A percentile compares a stretch with the other conserved stretches of the same genome.
Evolutionary conservation across 2,888 invertebrate genomes (phyloP).

Genomic region (Allophyes oxyacanthae): DNA sequence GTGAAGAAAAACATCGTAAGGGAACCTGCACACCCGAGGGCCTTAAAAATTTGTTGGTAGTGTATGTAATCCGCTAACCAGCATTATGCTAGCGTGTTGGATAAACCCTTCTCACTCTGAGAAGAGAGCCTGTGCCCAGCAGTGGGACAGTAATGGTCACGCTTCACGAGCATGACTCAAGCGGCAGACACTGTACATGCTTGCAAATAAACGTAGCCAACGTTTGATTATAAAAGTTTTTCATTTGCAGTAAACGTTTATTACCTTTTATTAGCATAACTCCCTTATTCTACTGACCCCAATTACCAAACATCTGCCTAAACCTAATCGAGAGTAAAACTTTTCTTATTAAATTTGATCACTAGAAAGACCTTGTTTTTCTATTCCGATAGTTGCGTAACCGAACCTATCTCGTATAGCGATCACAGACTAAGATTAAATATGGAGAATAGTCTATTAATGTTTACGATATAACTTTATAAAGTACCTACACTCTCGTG

Average conservation of each 20-base stretch:
- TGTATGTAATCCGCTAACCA: too few relatives aligned
- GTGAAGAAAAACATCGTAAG: too few relatives aligned
- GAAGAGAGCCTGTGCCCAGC: too few relatives aligned
- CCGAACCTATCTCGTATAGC: constrained; percentile 20
- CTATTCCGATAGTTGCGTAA: constrained; percentile 12
- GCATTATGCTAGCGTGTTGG: too few relatives aligned
- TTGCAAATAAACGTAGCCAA: too few relatives aligned
- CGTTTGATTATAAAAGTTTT: background rate
- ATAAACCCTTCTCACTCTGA: too few relatives aligned
- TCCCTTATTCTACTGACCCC: constrained; percentile 1
- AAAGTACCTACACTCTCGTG: constrained; percentile 20
- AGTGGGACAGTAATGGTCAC: too few relatives aligned
- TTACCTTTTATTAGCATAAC: constrained; percentile 5
- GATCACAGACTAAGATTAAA: constrained; percentile 34
- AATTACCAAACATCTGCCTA: constrained; percentile 7
- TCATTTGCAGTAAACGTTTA: too few relatives aligned
- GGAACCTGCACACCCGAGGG: too few relatives aligned
- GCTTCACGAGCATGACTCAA: too few relatives aligned
- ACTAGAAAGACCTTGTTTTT: constrained; percentile 6
- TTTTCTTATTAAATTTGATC: constrained; percentile 19
- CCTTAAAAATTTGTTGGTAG: too few relatives aligned
- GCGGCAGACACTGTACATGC: too few relatives aligned
- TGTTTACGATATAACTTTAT: constrained; percentile 51
- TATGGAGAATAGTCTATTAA: constrained; percentile 43
- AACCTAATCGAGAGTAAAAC: constrained; percentile 10